Percentiles rank a stretch among this genome's conserved stretches.
Conservation (phyloP, 2,888 invertebrate genomes). For the Agriopis aurantiaria region DNA sequence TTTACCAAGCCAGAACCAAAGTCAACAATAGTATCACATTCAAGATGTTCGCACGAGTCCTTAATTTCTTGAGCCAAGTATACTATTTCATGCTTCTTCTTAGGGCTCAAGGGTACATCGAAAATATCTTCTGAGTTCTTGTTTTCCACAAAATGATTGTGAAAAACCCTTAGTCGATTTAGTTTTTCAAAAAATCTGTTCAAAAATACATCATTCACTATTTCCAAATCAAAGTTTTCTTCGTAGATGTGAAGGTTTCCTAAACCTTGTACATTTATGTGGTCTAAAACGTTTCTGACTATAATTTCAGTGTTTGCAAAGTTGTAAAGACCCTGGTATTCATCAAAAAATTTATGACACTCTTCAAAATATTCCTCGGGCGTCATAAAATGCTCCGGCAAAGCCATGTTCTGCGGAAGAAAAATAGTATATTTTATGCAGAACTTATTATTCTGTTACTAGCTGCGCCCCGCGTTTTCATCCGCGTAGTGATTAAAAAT, state of each 20-base stretch:
- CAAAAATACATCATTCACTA: slow-evolving; percentile 54
- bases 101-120: slow-evolving; percentile 79
- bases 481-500: too few species aligned
- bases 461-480: too few species aligned
- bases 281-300: slow-evolving; percentile 80
- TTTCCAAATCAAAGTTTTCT: slow-evolving; percentile 50
- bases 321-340: slow-evolving; percentile 88
- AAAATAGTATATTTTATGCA: slow-evolving; percentile 1
- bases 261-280: slow-evolving; percentile 77
- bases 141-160: slow-evolving; percentile 51
- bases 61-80: slow-evolving; percentile 86
- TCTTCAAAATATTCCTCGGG: slow-evolving; percentile 84
- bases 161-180: slow-evolving; percentile 53
- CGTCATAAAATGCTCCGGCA: slow-evolving; percentile 60
- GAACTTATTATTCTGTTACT: background rate
- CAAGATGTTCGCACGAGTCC: slow-evolving; percentile 73
- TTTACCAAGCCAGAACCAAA: slow-evolving; percentile 92
- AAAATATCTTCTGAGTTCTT: slow-evolving; percentile 51
- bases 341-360: slow-evolving; percentile 84
- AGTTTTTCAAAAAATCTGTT: slow-evolving; percentile 57
- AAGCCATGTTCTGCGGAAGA: slow-evolving; percentile 58
- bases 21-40: slow-evolving; percentile 88
- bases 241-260: slow-evolving; percentile 54
- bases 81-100: slow-evolving; percentile 91
- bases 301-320: slow-evolving; percentile 89